Base-by-base conservation (phyloP, 1,140 invertebrate species). In the Ylistrum balloti region DNA sequence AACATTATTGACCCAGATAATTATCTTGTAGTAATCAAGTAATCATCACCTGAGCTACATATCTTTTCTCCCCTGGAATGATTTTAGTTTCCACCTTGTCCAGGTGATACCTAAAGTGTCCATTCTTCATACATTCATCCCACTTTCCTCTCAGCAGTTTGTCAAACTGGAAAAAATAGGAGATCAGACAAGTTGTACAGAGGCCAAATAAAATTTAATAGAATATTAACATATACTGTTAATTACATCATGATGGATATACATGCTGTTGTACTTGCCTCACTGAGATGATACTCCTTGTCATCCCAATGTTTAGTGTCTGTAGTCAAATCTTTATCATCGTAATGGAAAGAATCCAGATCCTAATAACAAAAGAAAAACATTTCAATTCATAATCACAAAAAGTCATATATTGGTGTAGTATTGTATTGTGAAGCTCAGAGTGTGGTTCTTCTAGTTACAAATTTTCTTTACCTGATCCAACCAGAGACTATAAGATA, bases 151-250 rank as follows among this genome's bases (percentile, higher is more conserved):
- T 85, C 15, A 95, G 34, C 34, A 92, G 88, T 38, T 90, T 86
- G 74, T 95, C 95, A 94, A 95, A 95, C 95, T 95, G 86, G 32
- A 93, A 93, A n/a, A 38, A 92, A 41, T 32, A 90, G n/a, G 85
- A 74, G 35, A 38, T 38, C 9, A 74, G 56, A 28, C 7, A n/a
- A 74, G n/a, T 9, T 28, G 2, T 28, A 28, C 10, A 45, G 17
- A 13, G 20, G 41, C 1, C 9, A 9, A 45, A 5, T 13, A 45
- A 15, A 17, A 13, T 45, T 45, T 45, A 45, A 13, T 38, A 38
- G 13, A 38, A 7, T 38, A 13, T 38, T 5, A 13, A 38, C 35
- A 5, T 38, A 38, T 22, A 56, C 9, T 74, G 56, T 2, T 28
- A n/a, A 74, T 9, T 74, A 17, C 0, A 28, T 28, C 0, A 28